Base-by-base conservation (phyloP, 2,888 invertebrate species). In the Agrotis segetum region DNA sequence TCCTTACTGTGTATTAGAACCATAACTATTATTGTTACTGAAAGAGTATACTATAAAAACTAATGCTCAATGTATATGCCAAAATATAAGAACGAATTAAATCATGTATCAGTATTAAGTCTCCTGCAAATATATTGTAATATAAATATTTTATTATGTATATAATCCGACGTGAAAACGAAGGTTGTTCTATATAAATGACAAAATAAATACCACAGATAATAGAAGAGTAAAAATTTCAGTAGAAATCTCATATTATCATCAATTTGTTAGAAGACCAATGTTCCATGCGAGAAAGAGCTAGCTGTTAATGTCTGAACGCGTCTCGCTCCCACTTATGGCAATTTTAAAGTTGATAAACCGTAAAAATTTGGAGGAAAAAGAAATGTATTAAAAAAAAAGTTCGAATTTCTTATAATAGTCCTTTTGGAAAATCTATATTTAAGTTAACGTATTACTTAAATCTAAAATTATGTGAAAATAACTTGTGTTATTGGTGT, bases 141-240 rank as follows among this genome's bases (percentile, higher is more conserved):
- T 55, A 68, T 73, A 79, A 40, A 19, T 56, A 34, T 56, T 56
- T 73, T 62, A 60, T 53, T 52, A 19, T 52, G 40, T 66, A 50
- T 50, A 71, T 72, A 46, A 72, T 65, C 55, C 47, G 65, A 67
- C 67, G 72, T 74, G 52, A 21, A 44, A 80, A 78, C 73, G 55
- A 77, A 71, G 79, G 77, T 79, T 88, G 81, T 84, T 82, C 58
- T 62, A 68, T 77, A 71, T 73, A 78, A 84, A 83, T 85, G 79
- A 83, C 80, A 77, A n/a, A n/a, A n/a, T n/a, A n/a, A 74, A 7
- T 11, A 55, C 65, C 34, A 13, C n/a, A 24, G 46, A 65, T 40
- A 17, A 40, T 21, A 46, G 13, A 21, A 44, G 9, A 29, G 11
- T 13, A 24, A 56, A 34, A 21, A 14, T 16, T 1, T 2, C 13